Evolutionary conservation across 2,888 invertebrate genomes (phyloP), one percentile per base, ranked within the genome.

Genomic region (Congeria kusceri): DNA sequence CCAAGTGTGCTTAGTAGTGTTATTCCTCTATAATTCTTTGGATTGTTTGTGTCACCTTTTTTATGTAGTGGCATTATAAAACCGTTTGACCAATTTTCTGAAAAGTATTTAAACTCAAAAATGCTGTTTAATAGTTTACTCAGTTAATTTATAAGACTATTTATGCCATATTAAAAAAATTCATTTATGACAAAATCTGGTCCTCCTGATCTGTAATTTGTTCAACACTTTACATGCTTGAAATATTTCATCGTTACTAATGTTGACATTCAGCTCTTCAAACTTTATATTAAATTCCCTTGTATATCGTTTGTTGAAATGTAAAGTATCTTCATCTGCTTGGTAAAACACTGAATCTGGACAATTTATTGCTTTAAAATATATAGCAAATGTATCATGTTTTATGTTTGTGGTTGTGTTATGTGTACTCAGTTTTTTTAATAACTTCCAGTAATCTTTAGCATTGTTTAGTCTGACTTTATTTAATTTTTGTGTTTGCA

Each of bases 1-100:
- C 59, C 61, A 20, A 69, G 25, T 15, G 61, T 61, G 28, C 68
- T 58, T 0, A 69, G 28, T 20, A 69, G 53, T 27, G 68, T 69
- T 27, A 69, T 69, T 27, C 68, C 68, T n/a, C 61, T 27, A 18
- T 69, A 69, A 47, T 69, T 69, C 7, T 69, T 59, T 23, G 44
- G 57, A 1, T 61, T 7, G 20, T 62, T 23, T 32, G 18, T 9
- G 61, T 62, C 44, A n/a, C 62, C 70, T 44, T 70, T 70, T 53
- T 70, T 70, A 70, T 62, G 61, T 9, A 70, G 15, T 0, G 49
- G 70, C 20, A 70, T 47, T 13, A 70, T 70, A 29, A 39, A 62
- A 0, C 70, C 62, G 13, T 62, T 62, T 1, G 57, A 49, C 66
- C 66, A 66, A 20, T 9, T 23, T 25, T 44, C 4, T 1, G 68